These are phyloP conservation scores for Spinus pinus DNA, from an alignment of 2,797 vertebrate genomes.

Conservation along the genomic window DNA sequence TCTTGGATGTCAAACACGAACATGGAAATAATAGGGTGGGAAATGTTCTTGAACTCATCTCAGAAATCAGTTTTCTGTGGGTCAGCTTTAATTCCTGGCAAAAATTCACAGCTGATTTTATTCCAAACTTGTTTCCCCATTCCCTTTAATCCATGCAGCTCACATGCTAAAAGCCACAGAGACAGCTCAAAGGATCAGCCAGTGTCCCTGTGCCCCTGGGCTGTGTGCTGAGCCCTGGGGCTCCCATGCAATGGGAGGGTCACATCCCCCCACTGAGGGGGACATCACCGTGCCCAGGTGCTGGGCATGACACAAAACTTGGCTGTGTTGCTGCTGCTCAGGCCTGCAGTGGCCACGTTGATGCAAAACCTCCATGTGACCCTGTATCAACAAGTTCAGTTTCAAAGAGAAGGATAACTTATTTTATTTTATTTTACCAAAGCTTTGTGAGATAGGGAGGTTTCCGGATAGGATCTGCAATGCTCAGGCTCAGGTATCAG, in stretches of 20 bases:
- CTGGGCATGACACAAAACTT: background rate
- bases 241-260: rapidly evolving
- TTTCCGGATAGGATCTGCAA: constrained; percentile 20
- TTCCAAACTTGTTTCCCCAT: background rate
- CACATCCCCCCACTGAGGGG: background rate
- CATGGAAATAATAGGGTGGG: background rate
- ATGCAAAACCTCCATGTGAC: background rate
- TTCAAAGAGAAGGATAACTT: background rate
- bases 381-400: background rate
- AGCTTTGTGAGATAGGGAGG: background rate
- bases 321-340: background rate
- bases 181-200: background rate
- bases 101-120: background rate
- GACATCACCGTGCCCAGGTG: background rate
- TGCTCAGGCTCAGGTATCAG: constrained; percentile 46
- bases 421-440: constrained; percentile 5
- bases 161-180: background rate
- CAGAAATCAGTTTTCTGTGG: background rate
- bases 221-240: background rate
- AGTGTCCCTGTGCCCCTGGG: rapidly evolving
- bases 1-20: background rate
- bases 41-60: background rate
- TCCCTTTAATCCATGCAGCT: background rate
- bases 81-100: constrained; percentile 34
- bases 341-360: background rate